These are phyloP conservation scores for Neoarius graeffei DNA, from an alignment of 2,113 vertebrate genomes.

Conservation along the genomic window DNA sequence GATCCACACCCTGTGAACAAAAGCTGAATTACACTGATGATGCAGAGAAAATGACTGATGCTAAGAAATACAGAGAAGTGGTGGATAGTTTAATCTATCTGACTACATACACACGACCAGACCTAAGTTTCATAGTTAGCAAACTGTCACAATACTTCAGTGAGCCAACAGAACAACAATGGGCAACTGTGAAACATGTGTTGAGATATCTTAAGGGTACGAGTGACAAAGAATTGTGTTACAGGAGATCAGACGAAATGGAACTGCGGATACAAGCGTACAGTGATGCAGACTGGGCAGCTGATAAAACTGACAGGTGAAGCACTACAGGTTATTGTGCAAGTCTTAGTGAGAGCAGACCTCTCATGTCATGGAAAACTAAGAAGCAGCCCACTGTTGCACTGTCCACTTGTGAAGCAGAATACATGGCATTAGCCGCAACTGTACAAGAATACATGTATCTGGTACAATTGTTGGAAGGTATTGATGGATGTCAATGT, in stretches of 20 bases:
- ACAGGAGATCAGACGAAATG: neutral
- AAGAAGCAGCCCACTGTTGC: constrained; percentile 35
- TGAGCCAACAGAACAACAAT: constrained; percentile 26
- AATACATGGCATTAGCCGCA: constrained; percentile 30
- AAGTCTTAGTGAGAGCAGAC: neutral
- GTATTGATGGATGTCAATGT: too few species aligned
- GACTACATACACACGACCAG: neutral
- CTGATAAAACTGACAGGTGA: constrained; percentile 14
- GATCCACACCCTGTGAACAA: neutral
- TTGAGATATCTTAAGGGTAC: neutral
- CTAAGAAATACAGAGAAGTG: neutral
- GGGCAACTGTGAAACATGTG: constrained; percentile 12
- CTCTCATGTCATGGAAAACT: constrained; percentile 23
- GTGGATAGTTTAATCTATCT: neutral
- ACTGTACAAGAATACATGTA: constrained; percentile 29
- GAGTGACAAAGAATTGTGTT: neutral
- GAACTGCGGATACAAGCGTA: constrained; percentile 10
- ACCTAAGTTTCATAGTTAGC: constrained; percentile 10
- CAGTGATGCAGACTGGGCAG: constrained; percentile 48
- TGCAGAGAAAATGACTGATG: neutral
- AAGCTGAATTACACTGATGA: neutral
- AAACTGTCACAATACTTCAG: constrained; percentile 9
- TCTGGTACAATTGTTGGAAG: too few species aligned
- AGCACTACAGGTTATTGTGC: constrained; percentile 29
- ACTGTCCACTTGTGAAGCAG: constrained; percentile 29